A percentile compares a stretch with the other conserved stretches of the same genome.
phyloP scores from a whole-genome alignment of 2,113 vertebrate species.

The Emydocephalus ijimae region DNA sequence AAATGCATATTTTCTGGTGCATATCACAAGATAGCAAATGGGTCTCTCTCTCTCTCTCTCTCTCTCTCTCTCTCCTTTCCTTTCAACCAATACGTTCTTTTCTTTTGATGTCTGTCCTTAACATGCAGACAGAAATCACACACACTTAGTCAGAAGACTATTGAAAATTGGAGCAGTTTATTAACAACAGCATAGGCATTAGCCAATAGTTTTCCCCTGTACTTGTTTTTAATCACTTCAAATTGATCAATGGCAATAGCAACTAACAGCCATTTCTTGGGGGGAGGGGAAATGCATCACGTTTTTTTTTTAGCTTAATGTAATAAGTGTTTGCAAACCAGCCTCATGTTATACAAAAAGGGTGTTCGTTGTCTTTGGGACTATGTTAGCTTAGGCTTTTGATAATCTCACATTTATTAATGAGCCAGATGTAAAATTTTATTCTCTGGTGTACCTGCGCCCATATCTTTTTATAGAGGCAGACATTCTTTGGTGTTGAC shows the following conservation, averaged over 20 bases:
- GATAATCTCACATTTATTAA: neutral
- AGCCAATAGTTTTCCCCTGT: neutral
- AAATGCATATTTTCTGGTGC: neutral
- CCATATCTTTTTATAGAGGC: neutral
- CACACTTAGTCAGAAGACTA: neutral
- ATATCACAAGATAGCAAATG: neutral
- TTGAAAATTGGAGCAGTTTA: neutral
- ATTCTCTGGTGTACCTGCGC: neutral
- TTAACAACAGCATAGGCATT: neutral
- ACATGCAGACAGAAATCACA: neutral
- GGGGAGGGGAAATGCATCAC: neutral
- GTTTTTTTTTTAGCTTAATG: neutral
- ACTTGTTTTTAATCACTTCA: neutral
- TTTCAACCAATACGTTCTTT: neutral
- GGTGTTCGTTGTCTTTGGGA: neutral
- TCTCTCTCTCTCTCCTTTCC: neutral
- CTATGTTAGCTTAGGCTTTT: neutral
- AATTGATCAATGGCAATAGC: neutral
- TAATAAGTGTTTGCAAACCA: neutral
- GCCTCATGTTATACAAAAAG: neutral
- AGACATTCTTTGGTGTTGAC: neutral
- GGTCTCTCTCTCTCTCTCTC: too few species aligned
- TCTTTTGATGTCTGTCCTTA: neutral
- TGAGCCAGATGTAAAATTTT: neutral
- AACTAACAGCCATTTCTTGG: neutral